Percentiles rank a stretch among this genome's conserved stretches.
These are phyloP conservation scores for Tapera naevia DNA, from an alignment of 2,797 vertebrate species.

Conservation along the genomic window DNA sequence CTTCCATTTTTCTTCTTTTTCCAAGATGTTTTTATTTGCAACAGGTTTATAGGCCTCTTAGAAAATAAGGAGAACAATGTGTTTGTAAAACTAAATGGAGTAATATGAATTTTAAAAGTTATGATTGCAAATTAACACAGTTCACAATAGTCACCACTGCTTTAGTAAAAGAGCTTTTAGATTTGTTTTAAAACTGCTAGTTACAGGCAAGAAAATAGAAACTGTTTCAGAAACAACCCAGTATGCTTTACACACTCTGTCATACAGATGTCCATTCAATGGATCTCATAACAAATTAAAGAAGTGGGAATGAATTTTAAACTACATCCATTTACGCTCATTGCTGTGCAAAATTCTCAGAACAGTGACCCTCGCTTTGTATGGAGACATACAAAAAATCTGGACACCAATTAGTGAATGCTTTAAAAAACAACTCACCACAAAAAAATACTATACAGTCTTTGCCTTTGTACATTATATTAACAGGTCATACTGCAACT, in stretches of 20 bases:
- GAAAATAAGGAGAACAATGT: conserved; percentile 22
- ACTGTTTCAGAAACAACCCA: neutral
- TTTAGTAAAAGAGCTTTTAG: neutral
- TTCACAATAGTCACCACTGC: neutral
- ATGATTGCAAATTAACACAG: conserved; percentile 23
- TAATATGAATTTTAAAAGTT: conserved; percentile 27
- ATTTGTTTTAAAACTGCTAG: neutral
- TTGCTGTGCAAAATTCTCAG: neutral
- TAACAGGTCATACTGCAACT: neutral
- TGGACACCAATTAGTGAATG: neutral
- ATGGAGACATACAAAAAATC: too few species aligned
- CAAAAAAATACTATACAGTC: neutral
- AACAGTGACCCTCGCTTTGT: neutral
- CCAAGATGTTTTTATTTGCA: conserved; percentile 27
- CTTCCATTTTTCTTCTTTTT: conserved; percentile 7
- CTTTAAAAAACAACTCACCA: neutral
- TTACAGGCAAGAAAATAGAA: neutral
- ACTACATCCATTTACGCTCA: neutral
- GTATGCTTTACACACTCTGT: neutral
- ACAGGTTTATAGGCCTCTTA: conserved; percentile 38
- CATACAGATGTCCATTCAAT: neutral
- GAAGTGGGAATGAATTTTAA: neutral
- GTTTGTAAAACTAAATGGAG: neutral
- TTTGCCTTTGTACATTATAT: neutral
- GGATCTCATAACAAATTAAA: neutral